These are phyloP conservation scores for Slavum lentiscoides DNA, from an alignment of 2,888 invertebrate species.

Conservation along the genomic window DNA sequence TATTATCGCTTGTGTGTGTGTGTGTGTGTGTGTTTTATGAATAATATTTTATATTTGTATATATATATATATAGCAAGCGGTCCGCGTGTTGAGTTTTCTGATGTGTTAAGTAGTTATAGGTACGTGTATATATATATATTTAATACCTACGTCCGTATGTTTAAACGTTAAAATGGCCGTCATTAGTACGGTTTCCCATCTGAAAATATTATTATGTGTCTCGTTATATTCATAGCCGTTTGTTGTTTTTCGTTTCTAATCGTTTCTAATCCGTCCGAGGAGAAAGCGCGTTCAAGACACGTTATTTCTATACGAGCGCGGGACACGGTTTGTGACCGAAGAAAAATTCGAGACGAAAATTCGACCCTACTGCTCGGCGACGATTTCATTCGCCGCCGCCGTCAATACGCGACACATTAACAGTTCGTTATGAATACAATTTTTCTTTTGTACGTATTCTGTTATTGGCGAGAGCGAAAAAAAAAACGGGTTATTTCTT, in stretches of 20 bases:
- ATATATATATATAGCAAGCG: background rate
- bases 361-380: background rate
- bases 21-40: background rate
- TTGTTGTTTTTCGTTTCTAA: constrained; percentile 14
- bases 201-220: background rate
- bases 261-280: background rate
- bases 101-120: constrained; percentile 11
- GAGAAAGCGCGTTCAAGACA: constrained; percentile 1
- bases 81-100: constrained; percentile 23
- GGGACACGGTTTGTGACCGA: too few relatives aligned
- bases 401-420: too few relatives aligned
- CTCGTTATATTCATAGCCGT: constrained; percentile 7
- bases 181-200: constrained; percentile 47
- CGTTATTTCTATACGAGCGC: background rate
- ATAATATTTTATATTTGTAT: constrained; percentile 11
- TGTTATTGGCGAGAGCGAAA: constrained; percentile 10
- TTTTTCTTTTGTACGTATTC: background rate
- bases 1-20: background rate
- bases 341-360: background rate
- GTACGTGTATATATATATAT: background rate
- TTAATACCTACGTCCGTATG: background rate
- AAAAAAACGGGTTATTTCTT: background rate
- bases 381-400: background rate
- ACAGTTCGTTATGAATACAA: background rate
- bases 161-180: constrained; percentile 6